A percentile compares a stretch with the other conserved stretches of the same genome.
phyloP scores from a whole-genome alignment of 2,888 invertebrate genomes.

The Cephus sareptanus region DNA sequence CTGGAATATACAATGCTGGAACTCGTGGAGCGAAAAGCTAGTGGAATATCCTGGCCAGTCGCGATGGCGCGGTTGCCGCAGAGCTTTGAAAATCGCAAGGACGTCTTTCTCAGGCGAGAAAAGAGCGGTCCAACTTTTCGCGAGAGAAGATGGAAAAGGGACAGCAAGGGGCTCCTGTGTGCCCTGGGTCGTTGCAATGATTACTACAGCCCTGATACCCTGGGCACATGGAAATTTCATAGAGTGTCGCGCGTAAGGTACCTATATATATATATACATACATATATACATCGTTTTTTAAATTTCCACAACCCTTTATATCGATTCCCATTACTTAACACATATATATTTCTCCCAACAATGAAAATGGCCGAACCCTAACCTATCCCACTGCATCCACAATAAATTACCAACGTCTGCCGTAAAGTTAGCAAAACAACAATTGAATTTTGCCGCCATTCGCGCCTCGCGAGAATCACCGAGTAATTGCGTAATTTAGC shows the following conservation, averaged over 20 bases:
- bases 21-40: slow-evolving; percentile 51
- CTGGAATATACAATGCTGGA: slow-evolving; percentile 45
- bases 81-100: slow-evolving; percentile 5
- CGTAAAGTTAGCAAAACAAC: too few relatives aligned
- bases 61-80: neutral
- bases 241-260: slow-evolving; percentile 53
- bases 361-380: too few relatives aligned
- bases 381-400: too few relatives aligned
- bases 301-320: too few relatives aligned
- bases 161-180: slow-evolving; percentile 53
- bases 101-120: slow-evolving; percentile 33
- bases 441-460: too few relatives aligned
- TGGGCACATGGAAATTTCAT: slow-evolving; percentile 61
- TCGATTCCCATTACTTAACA: too few relatives aligned
- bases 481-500: too few relatives aligned
- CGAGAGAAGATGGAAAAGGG: slow-evolving; percentile 45
- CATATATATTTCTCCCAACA: too few relatives aligned
- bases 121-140: slow-evolving; percentile 13
- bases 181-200: slow-evolving; percentile 55
- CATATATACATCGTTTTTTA: too few relatives aligned
- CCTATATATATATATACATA: too few relatives aligned
- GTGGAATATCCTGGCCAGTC: slow-evolving; percentile 52
- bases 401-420: too few relatives aligned
- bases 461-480: too few relatives aligned
- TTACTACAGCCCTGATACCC: slow-evolving; percentile 51